A percentile compares a stretch with the other conserved stretches of the same genome.
phyloP scores from a whole-genome alignment of 2,113 vertebrate species.

The Myotis brandtii region DNA sequence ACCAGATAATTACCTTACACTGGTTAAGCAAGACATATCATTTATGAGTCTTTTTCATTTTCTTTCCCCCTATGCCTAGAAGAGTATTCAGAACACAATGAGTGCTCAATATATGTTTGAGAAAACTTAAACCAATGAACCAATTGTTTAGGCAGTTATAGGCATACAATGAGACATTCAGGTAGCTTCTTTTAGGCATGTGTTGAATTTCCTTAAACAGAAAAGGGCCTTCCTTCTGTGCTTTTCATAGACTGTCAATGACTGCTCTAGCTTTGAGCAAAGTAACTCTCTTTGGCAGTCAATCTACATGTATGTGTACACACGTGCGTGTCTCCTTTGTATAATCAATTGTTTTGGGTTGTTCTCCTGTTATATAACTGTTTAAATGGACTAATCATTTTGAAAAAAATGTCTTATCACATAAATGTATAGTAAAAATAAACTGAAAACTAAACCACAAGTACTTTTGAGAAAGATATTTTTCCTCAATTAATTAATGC shows the following conservation, averaged over 20 bases:
- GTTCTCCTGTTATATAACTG: not conserved
- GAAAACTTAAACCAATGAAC: not conserved
- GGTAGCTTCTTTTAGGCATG: not conserved
- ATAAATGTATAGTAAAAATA: not conserved
- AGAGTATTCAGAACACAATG: not conserved
- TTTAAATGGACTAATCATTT: constrained; percentile 38
- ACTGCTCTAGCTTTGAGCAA: not conserved
- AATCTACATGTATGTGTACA: not conserved
- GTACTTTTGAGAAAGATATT: constrained; percentile 1
- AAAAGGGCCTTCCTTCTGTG: not conserved
- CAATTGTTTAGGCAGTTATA: not conserved
- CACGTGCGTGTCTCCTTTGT: not conserved
- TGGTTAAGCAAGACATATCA: not conserved
- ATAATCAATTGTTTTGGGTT: not conserved
- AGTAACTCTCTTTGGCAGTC: not conserved
- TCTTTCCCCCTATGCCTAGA: not conserved
- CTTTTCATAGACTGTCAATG: not conserved
- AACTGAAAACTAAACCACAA: constrained; percentile 46
- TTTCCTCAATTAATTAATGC: constrained; percentile 34
- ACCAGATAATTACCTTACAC: not conserved
- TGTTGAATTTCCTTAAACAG: not conserved
- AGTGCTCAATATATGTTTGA: not conserved
- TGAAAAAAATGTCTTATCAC: not conserved
- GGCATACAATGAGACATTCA: not conserved
- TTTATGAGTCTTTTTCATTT: not conserved